phyloP scores from a whole-genome alignment of 2,888 invertebrate genomes.

The Euzophera pinguis region DNA sequence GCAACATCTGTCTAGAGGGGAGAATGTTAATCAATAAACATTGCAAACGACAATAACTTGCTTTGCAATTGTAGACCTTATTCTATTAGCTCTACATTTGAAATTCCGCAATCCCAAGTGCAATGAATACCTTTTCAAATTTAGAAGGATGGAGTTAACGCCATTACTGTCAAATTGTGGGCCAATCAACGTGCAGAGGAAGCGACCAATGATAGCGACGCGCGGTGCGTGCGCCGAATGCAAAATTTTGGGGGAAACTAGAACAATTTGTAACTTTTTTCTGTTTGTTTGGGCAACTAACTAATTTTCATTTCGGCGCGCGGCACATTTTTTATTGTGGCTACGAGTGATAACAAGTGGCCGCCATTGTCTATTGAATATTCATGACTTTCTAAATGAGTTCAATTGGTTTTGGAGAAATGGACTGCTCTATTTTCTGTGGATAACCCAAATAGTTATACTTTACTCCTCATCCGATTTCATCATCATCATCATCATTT shows the following conservation, averaged over 20 bases:
- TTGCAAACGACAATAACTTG: slow-evolving; percentile 15
- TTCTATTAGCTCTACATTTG: neutral
- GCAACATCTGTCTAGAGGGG: slow-evolving; percentile 77
- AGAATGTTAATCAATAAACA: slow-evolving; percentile 24
- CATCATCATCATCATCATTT: no score
- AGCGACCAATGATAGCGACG: slow-evolving; percentile 58
- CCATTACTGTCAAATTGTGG: slow-evolving; percentile 76
- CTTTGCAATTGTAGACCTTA: slow-evolving; percentile 21
- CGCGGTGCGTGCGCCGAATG: slow-evolving; percentile 65
- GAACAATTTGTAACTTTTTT: slow-evolving; percentile 65
- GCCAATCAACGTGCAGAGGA: slow-evolving; percentile 64
- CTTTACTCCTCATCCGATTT: no score
- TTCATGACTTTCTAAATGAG: neutral
- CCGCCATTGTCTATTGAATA: slow-evolving; percentile 15
- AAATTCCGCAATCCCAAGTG: slow-evolving; percentile 16
- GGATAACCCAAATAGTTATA: neutral
- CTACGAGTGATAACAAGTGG: slow-evolving; percentile 21
- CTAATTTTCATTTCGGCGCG: slow-evolving; percentile 35
- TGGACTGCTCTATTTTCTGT: neutral
- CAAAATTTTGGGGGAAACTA: slow-evolving; percentile 68
- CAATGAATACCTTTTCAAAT: slow-evolving; percentile 26
- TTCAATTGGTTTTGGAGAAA: neutral
- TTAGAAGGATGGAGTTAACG: slow-evolving; percentile 55
- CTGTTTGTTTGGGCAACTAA: slow-evolving; percentile 40
- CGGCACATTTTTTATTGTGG: slow-evolving; percentile 29